Evolutionary conservation across 2,113 vertebrate species (phyloP).

Genomic region (Chlamydotis undulata): DNA sequence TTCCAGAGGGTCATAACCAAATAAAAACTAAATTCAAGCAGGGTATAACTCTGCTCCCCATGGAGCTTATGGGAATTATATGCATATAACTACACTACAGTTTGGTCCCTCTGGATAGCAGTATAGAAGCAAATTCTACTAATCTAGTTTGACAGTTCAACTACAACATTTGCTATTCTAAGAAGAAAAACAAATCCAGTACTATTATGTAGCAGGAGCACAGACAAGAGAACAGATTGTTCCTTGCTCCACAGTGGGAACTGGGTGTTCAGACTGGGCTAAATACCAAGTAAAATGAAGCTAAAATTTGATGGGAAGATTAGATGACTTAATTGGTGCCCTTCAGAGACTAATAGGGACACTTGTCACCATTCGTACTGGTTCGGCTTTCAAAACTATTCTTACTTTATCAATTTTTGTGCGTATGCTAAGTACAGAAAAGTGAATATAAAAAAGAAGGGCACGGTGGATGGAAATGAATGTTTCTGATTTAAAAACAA

Average conservation of each 20-base stretch:
- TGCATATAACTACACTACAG: not conserved
- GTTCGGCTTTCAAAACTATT: conserved; percentile 22
- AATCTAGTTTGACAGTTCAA: conserved; percentile 17
- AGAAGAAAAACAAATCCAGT: conserved; percentile 48
- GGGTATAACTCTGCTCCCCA: not conserved
- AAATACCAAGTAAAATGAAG: conserved; percentile 57
- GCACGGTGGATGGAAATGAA: not conserved
- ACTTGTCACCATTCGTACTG: not conserved
- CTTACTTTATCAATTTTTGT: not conserved
- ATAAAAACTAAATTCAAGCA: not conserved
- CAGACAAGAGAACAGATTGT: conserved; percentile 30
- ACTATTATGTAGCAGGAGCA: conserved; percentile 1
- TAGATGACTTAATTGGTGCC: conserved; percentile 56
- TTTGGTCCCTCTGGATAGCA: not conserved
- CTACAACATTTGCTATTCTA: conserved; percentile 35
- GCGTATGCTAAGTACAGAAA: not conserved
- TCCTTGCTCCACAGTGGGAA: conserved; percentile 16
- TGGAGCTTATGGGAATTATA: not conserved
- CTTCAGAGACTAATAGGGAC: conserved; percentile 42
- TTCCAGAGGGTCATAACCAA: not conserved
- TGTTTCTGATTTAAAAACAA: not conserved
- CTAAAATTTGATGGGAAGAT: conserved; percentile 47
- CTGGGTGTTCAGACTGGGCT: conserved; percentile 45
- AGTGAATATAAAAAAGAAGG: not conserved
- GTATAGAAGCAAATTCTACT: not conserved